Percentiles rank a stretch among this genome's conserved stretches.
These are phyloP conservation scores for Maniola jurtina DNA, from an alignment of 1,140 invertebrate species.

Conservation along the genomic window DNA sequence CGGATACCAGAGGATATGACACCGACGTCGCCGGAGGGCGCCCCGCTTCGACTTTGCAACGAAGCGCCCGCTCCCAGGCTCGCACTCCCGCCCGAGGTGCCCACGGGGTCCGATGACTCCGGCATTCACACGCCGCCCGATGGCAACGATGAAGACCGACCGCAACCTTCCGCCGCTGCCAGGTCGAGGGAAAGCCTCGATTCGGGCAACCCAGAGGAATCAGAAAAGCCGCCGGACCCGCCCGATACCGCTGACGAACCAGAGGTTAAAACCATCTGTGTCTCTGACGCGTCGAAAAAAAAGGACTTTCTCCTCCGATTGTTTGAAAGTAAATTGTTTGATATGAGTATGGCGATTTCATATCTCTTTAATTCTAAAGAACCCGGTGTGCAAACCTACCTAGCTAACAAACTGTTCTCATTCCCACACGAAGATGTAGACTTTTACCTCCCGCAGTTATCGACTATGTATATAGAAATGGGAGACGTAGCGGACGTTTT, in stretches of 20 bases:
- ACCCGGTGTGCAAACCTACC: slow-evolving; percentile 96
- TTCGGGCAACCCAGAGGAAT: slow-evolving; percentile 81
- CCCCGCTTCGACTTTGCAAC: slow-evolving; percentile 84
- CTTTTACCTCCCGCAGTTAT: slow-evolving; percentile 98
- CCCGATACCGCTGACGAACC: slow-evolving; percentile 61
- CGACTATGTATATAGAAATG: slow-evolving; percentile 99
- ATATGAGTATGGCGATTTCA: slow-evolving; percentile 98
- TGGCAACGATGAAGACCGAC: slow-evolving; percentile 57
- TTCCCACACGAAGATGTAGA: slow-evolving; percentile 95
- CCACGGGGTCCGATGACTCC: slow-evolving; percentile 91
- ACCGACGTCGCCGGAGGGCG: slow-evolving; percentile 88
- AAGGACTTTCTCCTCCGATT: slow-evolving; percentile 87
- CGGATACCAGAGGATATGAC: slow-evolving; percentile 91
- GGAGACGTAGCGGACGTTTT: slow-evolving; percentile 95
- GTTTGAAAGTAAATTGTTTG: slow-evolving; percentile 98
- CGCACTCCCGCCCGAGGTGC: slow-evolving; percentile 89
- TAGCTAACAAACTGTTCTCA: slow-evolving; percentile 97
- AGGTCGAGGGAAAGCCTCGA: slow-evolving; percentile 85
- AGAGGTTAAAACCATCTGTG: slow-evolving; percentile 36
- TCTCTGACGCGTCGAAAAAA: slow-evolving; percentile 58
- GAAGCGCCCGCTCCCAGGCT: slow-evolving; percentile 87
- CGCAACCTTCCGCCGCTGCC: slow-evolving; percentile 61
- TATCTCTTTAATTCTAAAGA: slow-evolving; percentile 99
- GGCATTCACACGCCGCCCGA: slow-evolving; percentile 84
- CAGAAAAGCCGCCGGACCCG: slow-evolving; percentile 73